These are phyloP conservation scores for Montipora cactus DNA, from an alignment of 64 coral and sea anemone genomes.

Conservation along the genomic window DNA sequence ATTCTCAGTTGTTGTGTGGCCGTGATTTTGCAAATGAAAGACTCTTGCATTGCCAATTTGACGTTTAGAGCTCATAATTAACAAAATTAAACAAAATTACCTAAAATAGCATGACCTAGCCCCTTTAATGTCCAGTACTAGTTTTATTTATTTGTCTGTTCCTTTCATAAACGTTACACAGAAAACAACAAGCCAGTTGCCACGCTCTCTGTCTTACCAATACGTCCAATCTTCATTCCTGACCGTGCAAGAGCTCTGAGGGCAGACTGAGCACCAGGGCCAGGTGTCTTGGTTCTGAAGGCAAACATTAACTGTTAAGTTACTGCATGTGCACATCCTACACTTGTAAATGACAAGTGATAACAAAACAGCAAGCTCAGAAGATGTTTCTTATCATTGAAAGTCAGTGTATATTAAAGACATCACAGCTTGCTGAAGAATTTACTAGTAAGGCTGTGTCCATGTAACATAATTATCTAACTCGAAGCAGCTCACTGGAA, in stretches of 20 bases:
- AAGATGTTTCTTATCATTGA: conserved; percentile 24
- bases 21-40: too few species aligned
- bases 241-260: conserved; percentile 95
- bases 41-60: too few species aligned
- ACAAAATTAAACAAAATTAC: too few species aligned
- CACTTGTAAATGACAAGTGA: not conserved
- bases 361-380: conserved; percentile 4
- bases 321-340: not conserved
- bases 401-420: conserved; percentile 49
- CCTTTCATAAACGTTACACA: too few species aligned
- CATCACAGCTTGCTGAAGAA: conserved; percentile 24
- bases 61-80: too few species aligned
- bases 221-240: conserved; percentile 99
- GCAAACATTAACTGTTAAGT: not conserved
- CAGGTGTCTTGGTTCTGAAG: conserved; percentile 95
- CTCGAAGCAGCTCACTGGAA: too few species aligned
- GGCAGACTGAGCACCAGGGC: conserved; percentile 97
- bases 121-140: too few species aligned
- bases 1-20: too few species aligned
- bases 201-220: conserved; percentile 67
- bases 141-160: too few species aligned
- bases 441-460: not conserved
- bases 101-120: too few species aligned
- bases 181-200: too few species aligned
- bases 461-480: too few species aligned